Evolutionary conservation across 2,113 vertebrate genomes (phyloP).

Genomic region (Aythya baeri): DNA sequence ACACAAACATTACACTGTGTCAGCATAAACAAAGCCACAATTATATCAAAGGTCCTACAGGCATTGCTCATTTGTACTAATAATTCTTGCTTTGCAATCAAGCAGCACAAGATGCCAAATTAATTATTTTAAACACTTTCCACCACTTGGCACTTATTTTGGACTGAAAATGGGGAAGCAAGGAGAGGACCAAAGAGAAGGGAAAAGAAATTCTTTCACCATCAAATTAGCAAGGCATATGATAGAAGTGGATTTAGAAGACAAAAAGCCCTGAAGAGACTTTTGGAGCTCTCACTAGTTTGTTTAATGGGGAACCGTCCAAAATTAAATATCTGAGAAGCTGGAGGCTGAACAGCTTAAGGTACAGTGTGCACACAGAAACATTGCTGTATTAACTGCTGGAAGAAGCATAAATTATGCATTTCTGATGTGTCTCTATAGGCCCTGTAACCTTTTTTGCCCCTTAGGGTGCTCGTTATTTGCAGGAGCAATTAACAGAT

Average conservation of each 20-base stretch:
- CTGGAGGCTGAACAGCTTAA: not conserved
- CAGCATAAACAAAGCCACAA: constrained; percentile 24
- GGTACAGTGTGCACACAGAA: not conserved
- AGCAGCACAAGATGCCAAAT: not conserved
- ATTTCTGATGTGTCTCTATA: constrained; percentile 13
- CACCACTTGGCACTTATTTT: not conserved
- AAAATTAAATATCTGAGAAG: constrained; percentile 13
- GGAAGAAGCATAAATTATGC: constrained; percentile 40
- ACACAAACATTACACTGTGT: not conserved
- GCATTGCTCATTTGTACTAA: constrained; percentile 2
- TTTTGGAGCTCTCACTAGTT: not conserved
- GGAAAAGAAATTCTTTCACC: constrained; percentile 6
- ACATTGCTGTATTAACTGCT: not conserved
- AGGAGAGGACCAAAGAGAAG: not conserved
- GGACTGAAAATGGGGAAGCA: not conserved
- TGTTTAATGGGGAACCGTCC: constrained; percentile 10
- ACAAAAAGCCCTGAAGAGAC: not conserved
- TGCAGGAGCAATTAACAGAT: constrained; percentile 47
- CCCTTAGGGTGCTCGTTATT: constrained; percentile 47
- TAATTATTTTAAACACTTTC: constrained; percentile 49
- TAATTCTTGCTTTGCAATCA: constrained; percentile 36
- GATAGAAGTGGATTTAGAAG: constrained; percentile 3
- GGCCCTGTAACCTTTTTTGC: constrained; percentile 30
- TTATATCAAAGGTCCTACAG: constrained; percentile 22
- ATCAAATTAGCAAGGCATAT: constrained; percentile 1